A percentile compares a stretch with the other conserved stretches of the same genome.
phyloP scores from a whole-genome alignment of 2,113 vertebrate species.

The Brachyistius frenatus region DNA sequence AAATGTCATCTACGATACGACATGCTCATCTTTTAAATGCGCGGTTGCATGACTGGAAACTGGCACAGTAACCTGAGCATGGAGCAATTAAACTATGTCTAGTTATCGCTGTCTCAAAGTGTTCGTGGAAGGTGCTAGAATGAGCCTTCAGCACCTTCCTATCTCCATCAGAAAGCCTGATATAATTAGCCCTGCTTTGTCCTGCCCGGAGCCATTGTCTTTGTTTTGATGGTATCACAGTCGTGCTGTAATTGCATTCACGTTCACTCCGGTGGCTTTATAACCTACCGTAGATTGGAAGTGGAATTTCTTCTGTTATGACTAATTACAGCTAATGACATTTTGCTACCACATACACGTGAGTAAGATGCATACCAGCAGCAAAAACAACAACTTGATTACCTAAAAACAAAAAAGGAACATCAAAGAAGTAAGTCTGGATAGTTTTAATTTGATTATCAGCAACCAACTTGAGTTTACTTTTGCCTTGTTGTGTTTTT shows the following conservation, averaged over 20 bases:
- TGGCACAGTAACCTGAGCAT: slow-evolving; percentile 47
- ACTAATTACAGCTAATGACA: slow-evolving; percentile 61
- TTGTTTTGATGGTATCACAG: slow-evolving; percentile 71
- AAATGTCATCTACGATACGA: slow-evolving; percentile 50
- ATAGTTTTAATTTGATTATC: too few species aligned
- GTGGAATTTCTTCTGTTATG: slow-evolving; percentile 38
- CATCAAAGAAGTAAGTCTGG: too few species aligned
- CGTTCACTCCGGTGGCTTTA: slow-evolving; percentile 60
- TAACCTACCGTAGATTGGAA: slow-evolving; percentile 61
- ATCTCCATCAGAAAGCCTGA: slow-evolving; percentile 62
- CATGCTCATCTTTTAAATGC: slow-evolving; percentile 34
- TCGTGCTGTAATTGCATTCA: slow-evolving; percentile 69
- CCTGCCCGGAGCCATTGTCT: slow-evolving; percentile 68
- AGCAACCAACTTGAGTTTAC: too few species aligned
- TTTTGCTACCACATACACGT: slow-evolving; percentile 8
- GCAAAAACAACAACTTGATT: neutral
- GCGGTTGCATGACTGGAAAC: slow-evolving; percentile 36
- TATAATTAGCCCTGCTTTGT: slow-evolving; percentile 72
- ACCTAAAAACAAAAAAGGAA: neutral
- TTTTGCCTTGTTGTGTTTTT: too few species aligned
- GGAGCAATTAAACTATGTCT: slow-evolving; percentile 72
- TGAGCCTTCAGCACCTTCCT: slow-evolving; percentile 52
- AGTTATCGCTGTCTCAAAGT: slow-evolving; percentile 58
- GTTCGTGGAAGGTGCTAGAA: slow-evolving; percentile 47
- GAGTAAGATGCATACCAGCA: neutral